Conservation (phyloP, 2,888 invertebrate species). For the Mesoligia furuncula region DNA sequence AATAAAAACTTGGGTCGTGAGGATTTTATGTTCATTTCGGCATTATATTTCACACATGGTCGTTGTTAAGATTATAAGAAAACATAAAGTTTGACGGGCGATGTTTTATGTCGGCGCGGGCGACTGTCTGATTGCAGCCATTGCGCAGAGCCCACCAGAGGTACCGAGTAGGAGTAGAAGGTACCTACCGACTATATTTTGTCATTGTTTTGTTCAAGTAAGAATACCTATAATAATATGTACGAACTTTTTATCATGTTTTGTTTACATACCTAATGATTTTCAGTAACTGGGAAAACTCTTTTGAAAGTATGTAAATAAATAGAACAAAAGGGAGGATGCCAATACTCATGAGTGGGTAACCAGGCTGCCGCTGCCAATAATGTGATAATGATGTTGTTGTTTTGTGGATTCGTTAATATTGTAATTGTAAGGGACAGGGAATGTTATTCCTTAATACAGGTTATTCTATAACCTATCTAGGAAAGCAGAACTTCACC, state of each 20-base stretch:
- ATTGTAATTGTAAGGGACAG: background rate
- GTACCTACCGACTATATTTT: background rate
- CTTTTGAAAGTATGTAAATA: background rate
- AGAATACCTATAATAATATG: background rate
- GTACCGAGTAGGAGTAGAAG: slow-evolving; percentile 16
- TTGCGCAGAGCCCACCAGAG: slow-evolving; percentile 33
- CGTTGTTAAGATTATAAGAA: slow-evolving; percentile 80
- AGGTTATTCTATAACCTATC: too few species aligned
- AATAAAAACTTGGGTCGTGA: slow-evolving; percentile 77
- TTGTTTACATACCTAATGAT: background rate
- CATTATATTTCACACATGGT: slow-evolving; percentile 83
- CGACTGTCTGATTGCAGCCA: slow-evolving; percentile 58
- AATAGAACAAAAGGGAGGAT: background rate
- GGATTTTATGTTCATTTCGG: slow-evolving; percentile 81
- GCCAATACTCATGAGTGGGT: background rate
- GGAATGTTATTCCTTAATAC: too few species aligned
- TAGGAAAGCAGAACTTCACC: too few species aligned
- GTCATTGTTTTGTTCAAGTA: slow-evolving; percentile 27
- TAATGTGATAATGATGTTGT: background rate
- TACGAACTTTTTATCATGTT: background rate
- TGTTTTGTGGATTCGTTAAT: background rate
- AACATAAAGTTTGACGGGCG: slow-evolving; percentile 77
- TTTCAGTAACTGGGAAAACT: background rate
- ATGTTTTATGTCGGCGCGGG: slow-evolving; percentile 74
- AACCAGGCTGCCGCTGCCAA: background rate